These are phyloP conservation scores for Notoglanidium macrostoma DNA, from an alignment of 2,797 vertebrate genomes.

Conservation along the genomic window DNA sequence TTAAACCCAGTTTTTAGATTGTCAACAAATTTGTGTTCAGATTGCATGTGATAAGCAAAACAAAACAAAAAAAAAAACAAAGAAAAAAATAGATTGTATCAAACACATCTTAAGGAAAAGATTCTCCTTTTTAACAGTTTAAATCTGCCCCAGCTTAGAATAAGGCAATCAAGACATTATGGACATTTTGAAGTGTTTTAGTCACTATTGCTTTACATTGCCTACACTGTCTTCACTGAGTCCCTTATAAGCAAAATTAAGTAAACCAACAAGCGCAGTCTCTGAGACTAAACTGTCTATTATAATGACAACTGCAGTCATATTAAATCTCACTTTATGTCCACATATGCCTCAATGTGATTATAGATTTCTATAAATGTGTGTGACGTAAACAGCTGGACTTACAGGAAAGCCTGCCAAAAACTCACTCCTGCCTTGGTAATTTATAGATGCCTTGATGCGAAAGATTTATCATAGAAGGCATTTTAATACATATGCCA, in stretches of 20 bases:
- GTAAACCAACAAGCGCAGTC: neutral
- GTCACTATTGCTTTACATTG: neutral
- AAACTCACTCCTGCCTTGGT: neutral
- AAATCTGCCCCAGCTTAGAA: neutral
- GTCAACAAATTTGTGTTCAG: neutral
- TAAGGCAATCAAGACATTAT: neutral
- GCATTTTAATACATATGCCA: neutral
- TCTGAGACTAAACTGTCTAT: neutral
- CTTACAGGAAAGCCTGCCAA: neutral
- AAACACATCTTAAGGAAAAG: neutral
- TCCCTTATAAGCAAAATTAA: neutral
- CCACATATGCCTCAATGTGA: neutral
- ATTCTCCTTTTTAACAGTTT: neutral
- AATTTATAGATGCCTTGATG: neutral
- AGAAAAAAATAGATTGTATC: neutral
- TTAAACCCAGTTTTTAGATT: neutral
- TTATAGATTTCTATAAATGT: neutral
- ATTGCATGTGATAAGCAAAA: neutral
- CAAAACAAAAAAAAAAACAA: neutral
- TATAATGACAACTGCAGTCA: neutral
- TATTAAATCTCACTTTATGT: neutral
- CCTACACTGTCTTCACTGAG: neutral
- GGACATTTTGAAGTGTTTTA: neutral
- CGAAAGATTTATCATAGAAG: neutral
- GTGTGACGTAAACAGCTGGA: neutral